A percentile compares a stretch with the other conserved stretches of the same genome.
Evolutionary conservation across 2,113 vertebrate species (phyloP).

Genomic region (Eulemur rufifrons): DNA sequence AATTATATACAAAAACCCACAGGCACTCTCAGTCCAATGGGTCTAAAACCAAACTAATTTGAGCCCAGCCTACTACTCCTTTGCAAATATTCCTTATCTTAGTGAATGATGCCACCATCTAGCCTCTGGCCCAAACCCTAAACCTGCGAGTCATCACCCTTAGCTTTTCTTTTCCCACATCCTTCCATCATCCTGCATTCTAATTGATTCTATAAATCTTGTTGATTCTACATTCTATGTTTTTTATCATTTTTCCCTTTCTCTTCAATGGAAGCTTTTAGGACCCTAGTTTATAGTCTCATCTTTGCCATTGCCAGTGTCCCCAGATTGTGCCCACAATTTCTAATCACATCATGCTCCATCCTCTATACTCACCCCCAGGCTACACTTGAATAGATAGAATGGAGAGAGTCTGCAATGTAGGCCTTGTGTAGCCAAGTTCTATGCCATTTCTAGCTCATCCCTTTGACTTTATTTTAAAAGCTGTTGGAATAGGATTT

Average conservation of each 20-base stretch:
- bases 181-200: not conserved
- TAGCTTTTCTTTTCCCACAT: not conserved
- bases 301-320: not conserved
- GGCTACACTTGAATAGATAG: not conserved
- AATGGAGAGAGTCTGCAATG: not conserved
- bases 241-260: not conserved
- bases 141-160: not conserved
- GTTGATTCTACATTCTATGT: not conserved
- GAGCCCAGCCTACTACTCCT: not conserved
- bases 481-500: not conserved
- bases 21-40: not conserved
- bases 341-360: not conserved
- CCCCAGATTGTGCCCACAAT: not conserved
- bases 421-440: not conserved
- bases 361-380: not conserved
- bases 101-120: not conserved
- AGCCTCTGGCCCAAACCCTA: not conserved
- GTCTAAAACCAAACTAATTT: constrained; percentile 6
- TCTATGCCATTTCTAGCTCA: not conserved
- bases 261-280: not conserved
- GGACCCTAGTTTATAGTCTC: not conserved
- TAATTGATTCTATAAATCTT: not conserved
- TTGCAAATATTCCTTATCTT: not conserved
- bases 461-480: constrained; percentile 9
- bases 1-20: not conserved